A percentile compares a stretch with the other conserved stretches of the same genome.
Evolutionary conservation across 2,113 vertebrate genomes (phyloP).

Genomic region (Lepus timidus): DNA sequence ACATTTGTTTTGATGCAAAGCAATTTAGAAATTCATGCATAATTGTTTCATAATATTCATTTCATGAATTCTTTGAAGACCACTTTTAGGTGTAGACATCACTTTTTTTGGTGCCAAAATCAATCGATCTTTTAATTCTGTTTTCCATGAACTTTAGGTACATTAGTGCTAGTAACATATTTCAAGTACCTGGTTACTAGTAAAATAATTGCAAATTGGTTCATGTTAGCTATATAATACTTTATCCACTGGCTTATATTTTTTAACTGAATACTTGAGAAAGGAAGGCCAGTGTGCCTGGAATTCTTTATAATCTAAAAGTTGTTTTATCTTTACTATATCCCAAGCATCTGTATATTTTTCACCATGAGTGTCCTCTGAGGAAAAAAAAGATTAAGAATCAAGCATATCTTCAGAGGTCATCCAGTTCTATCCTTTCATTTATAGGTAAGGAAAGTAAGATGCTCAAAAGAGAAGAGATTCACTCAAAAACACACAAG

Average conservation of each 20-base stretch:
- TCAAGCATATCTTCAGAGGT: background rate
- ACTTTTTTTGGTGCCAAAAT: too few species aligned
- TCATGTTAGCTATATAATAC: background rate
- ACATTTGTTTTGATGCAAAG: too few species aligned
- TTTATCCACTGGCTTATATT: background rate
- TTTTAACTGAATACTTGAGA: background rate
- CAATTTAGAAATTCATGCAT: too few species aligned
- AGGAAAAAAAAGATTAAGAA: background rate
- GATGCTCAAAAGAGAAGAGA: background rate
- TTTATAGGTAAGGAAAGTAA: conserved; percentile 3
- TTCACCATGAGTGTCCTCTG: background rate
- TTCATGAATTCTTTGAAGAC: too few species aligned
- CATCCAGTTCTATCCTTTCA: background rate
- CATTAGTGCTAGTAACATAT: background rate
- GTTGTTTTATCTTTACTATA: background rate
- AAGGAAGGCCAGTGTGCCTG: background rate
- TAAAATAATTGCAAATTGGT: conserved; percentile 6
- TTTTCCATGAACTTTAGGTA: background rate
- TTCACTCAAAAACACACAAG: background rate
- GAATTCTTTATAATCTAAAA: conserved; percentile 37
- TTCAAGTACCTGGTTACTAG: conserved; percentile 22
- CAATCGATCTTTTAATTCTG: too few species aligned
- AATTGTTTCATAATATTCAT: too few species aligned
- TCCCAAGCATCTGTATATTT: background rate
- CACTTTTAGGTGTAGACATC: too few species aligned